These are phyloP conservation scores for Epirrita christyi DNA, from an alignment of 2,888 invertebrate species.

Conservation along the genomic window DNA sequence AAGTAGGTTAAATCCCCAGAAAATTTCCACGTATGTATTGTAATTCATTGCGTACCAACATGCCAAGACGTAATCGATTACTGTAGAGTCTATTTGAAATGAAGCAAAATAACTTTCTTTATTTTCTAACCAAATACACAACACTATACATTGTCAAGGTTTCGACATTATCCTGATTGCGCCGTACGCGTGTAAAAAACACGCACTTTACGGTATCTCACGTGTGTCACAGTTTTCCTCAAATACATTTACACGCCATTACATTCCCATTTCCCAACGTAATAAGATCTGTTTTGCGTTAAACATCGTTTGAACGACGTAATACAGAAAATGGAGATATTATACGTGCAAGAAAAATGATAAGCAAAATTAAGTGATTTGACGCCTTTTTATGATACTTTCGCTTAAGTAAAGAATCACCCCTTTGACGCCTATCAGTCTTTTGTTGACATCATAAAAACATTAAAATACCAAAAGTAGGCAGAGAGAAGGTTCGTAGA, in stretches of 20 bases:
- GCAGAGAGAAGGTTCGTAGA: not conserved
- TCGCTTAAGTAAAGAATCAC: conserved; percentile 9
- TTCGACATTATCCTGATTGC: conserved; percentile 8
- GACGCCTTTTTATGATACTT: conserved; percentile 11
- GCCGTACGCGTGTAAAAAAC: conserved; percentile 10
- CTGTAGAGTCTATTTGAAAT: too few relatives aligned
- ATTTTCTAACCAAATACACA: not conserved
- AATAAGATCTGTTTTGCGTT: conserved; percentile 32
- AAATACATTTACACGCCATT: conserved; percentile 26
- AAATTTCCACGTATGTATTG: too few relatives aligned
- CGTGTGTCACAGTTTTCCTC: conserved; percentile 9
- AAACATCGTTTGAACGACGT: conserved; percentile 23
- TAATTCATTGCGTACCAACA: too few relatives aligned
- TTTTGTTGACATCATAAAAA: conserved; percentile 10
- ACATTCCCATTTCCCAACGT: conserved; percentile 17
- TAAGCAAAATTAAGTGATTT: conserved; percentile 17
- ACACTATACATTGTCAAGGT: not conserved
- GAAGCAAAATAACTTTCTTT: not conserved
- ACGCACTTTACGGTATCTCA: conserved; percentile 8
- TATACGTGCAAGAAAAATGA: conserved; percentile 17
- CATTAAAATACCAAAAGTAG: not conserved
- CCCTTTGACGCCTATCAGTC: conserved; percentile 15
- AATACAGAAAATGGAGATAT: conserved; percentile 32
- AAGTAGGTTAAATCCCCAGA: too few relatives aligned
- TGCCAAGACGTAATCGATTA: too few relatives aligned